A percentile compares a stretch with the other conserved stretches of the same genome.
Evolutionary conservation across 2,113 vertebrate genomes (phyloP).

Genomic region (Otus sunia): DNA sequence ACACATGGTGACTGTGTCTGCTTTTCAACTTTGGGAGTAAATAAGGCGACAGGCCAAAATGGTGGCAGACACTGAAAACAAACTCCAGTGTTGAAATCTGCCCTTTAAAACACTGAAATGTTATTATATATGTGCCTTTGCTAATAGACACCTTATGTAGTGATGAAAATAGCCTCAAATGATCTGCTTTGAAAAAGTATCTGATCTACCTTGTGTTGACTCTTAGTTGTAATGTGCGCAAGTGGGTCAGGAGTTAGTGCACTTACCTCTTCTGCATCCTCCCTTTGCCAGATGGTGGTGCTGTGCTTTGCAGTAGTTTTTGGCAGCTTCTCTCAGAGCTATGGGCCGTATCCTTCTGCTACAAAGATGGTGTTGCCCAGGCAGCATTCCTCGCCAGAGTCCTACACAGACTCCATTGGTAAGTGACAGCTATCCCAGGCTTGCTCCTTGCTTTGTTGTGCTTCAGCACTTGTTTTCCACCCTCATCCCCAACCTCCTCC

Average conservation of each 20-base stretch:
- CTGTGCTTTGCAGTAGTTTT: conserved; percentile 92
- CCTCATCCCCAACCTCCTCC: not conserved
- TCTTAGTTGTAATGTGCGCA: not conserved
- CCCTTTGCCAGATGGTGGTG: conserved; percentile 82
- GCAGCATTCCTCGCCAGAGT: conserved; percentile 80
- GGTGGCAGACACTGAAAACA: not conserved
- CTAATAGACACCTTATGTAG: not conserved
- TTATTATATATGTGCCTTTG: not conserved
- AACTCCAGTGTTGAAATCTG: not conserved
- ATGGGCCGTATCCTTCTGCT: conserved; percentile 81
- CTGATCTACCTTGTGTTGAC: not conserved
- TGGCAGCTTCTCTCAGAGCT: conserved; percentile 89
- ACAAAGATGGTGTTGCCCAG: conserved; percentile 82
- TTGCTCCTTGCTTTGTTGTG: not conserved
- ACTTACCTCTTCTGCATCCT: not conserved
- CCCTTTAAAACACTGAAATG: not conserved
- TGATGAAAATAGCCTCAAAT: not conserved
- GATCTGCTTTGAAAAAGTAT: not conserved
- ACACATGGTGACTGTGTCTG: not conserved
- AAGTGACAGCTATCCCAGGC: conserved; percentile 55
- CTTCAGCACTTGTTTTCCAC: not conserved
- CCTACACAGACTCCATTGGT: conserved; percentile 87
- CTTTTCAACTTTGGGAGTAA: not conserved
- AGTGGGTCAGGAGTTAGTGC: not conserved
- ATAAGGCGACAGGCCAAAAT: not conserved